Conservation (phyloP, 2,888 invertebrate species). For the Athalia circularis region DNA sequence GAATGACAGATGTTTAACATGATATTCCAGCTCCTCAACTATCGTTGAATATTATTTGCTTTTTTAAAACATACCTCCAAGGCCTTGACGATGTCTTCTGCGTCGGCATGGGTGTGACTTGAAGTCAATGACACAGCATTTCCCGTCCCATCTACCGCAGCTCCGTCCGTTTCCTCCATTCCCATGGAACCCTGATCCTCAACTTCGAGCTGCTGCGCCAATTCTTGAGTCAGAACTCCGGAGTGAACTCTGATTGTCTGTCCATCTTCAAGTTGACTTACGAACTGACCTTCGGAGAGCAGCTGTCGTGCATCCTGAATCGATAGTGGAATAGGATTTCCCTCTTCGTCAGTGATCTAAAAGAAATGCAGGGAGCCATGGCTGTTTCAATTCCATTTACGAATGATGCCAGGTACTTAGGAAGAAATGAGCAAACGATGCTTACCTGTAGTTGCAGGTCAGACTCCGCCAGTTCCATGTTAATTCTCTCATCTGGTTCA, state of each 20-base stretch:
- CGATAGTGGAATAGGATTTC: constrained; percentile 82
- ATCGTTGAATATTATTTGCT: too few species aligned
- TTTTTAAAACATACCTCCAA: constrained; percentile 59
- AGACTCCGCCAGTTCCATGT: constrained; percentile 63
- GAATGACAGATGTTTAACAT: neutral
- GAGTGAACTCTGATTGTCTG: constrained; percentile 69
- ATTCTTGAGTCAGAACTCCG: constrained; percentile 65
- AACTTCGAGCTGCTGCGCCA: constrained; percentile 74
- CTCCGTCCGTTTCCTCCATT: constrained; percentile 61
- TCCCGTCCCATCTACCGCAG: constrained; percentile 53
- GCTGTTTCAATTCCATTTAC: neutral
- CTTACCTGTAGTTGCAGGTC: constrained; percentile 68
- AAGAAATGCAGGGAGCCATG: constrained; percentile 42
- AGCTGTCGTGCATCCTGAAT: constrained; percentile 83
- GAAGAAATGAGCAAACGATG: too few species aligned
- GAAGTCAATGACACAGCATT: constrained; percentile 53
- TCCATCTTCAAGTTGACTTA: constrained; percentile 67
- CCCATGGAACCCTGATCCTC: constrained; percentile 72
- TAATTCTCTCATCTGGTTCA: constrained; percentile 57
- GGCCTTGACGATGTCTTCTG: constrained; percentile 64
- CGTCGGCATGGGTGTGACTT: constrained; percentile 57
- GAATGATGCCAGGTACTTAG: too few species aligned
- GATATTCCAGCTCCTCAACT: too few species aligned
- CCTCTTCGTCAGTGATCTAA: constrained; percentile 82
- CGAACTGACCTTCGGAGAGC: constrained; percentile 75